A percentile compares a stretch with the other conserved stretches of the same genome.
These are phyloP conservation scores for Triplophysa yarkandensis DNA, from an alignment of 2,797 vertebrate species.

Conservation along the genomic window DNA sequence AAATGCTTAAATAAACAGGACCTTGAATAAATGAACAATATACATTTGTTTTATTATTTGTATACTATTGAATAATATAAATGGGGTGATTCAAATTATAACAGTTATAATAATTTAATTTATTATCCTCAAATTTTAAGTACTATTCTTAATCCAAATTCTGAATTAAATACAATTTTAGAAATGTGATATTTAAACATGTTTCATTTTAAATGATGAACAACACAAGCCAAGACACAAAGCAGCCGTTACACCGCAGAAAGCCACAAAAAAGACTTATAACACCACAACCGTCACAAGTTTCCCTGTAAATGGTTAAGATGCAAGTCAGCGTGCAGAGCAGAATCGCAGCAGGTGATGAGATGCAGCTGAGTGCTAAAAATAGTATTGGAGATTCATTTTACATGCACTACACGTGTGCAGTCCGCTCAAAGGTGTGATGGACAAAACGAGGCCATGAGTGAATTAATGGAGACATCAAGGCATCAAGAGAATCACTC, in stretches of 20 bases:
- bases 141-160: not conserved
- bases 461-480: constrained; percentile 13
- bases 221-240: not conserved
- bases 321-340: constrained; percentile 4
- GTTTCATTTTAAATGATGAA: not conserved
- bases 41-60: too few relatives aligned
- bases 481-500: constrained; percentile 18
- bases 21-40: too few relatives aligned
- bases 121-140: too few relatives aligned
- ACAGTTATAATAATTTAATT: too few relatives aligned
- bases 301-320: not conserved
- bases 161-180: not conserved
- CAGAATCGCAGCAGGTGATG: constrained; percentile 7
- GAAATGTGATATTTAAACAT: not conserved
- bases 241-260: not conserved
- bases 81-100: too few relatives aligned
- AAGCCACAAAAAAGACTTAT: constrained; percentile 1
- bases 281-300: constrained; percentile 2
- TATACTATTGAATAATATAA: too few relatives aligned
- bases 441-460: constrained; percentile 18
- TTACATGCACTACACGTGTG: constrained; percentile 33
- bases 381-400: constrained; percentile 41
- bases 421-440: not conserved
- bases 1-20: too few relatives aligned
- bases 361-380: constrained; percentile 29